Evolutionary conservation across 2,888 invertebrate species (phyloP), one percentile per base, ranked within the genome.

Genomic region (Drosophila anomelani): DNA sequence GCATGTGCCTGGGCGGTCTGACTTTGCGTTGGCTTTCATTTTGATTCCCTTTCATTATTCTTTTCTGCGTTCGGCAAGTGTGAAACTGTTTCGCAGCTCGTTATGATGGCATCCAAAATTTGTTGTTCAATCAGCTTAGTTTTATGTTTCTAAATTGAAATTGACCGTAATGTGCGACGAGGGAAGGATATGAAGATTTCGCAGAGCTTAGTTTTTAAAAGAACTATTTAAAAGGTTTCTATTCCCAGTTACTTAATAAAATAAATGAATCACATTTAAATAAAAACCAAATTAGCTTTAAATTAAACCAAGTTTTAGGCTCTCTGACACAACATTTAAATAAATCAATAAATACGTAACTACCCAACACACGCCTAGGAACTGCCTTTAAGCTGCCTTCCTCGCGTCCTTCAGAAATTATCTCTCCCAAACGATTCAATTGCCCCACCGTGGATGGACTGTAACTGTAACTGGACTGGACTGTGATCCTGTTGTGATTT

Each of bases 391-490:
- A 9, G 13, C 17, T 41, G 20, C n/a, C n/a, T 7, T 8, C 29
- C 29, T 29, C 29, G 15, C 3, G n/a, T 8, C 38, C n/a, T 8
- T n/a, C 15, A 20, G 17, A 15, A 7, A 20, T 32, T 20, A 10
- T 57, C n/a, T 29, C 12, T 32, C 4, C 41, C n/a, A 17, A 43
- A 26, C 56, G 43, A 56, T 54, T 54, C 41, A 34, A 54, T 43
- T 55, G n/a, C n/a, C 47, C n/a, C 1, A 4, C 1, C 12, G 36
- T 20, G 29, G 29, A 32, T 53, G 54, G 68, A 69, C 76, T 78
- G 71, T 64, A 79, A 69, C 76, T 78, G 71, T 64, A 79, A 77
- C 79, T 77, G 79, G 81, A 81, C 82, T 29, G 29, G 7, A 29
- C 29, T 29, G 32, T 8, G 9, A 34, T 34, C 82, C 71, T 67